Evolutionary conservation across 1,140 invertebrate species (phyloP).

Genomic region (Drosophila nigrodunni): DNA sequence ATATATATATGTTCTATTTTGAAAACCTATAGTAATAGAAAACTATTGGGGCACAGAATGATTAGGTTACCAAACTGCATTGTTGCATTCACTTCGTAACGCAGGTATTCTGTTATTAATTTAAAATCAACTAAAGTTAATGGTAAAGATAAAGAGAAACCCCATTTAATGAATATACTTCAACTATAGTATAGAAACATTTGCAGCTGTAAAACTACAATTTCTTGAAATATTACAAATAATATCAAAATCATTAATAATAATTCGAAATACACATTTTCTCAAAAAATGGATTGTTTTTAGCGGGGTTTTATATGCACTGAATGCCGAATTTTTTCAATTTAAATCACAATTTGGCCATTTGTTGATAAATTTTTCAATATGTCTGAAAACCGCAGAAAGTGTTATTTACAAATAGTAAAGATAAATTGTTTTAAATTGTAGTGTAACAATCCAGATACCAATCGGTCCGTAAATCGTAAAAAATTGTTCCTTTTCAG

Average conservation of each 20-base stretch:
- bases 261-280: neutral
- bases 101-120: neutral
- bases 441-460: neutral
- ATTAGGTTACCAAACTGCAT: neutral
- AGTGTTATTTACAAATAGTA: neutral
- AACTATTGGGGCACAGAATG: neutral
- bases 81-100: neutral
- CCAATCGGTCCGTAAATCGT: neutral
- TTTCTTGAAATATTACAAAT: neutral
- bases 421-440: neutral
- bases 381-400: neutral
- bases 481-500: slow-evolving; percentile 13
- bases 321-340: too few species aligned
- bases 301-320: too few species aligned
- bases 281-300: neutral
- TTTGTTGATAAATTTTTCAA: neutral
- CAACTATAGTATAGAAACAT: neutral
- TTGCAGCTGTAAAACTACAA: too few species aligned
- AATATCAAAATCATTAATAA: neutral
- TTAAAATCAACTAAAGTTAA: neutral
- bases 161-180: neutral
- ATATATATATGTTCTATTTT: slow-evolving; percentile 12
- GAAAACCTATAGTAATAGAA: neutral
- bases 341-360: too few species aligned
- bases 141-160: neutral